Base-by-base conservation (phyloP, 2,888 invertebrate species). In the Melieria omissa region DNA sequence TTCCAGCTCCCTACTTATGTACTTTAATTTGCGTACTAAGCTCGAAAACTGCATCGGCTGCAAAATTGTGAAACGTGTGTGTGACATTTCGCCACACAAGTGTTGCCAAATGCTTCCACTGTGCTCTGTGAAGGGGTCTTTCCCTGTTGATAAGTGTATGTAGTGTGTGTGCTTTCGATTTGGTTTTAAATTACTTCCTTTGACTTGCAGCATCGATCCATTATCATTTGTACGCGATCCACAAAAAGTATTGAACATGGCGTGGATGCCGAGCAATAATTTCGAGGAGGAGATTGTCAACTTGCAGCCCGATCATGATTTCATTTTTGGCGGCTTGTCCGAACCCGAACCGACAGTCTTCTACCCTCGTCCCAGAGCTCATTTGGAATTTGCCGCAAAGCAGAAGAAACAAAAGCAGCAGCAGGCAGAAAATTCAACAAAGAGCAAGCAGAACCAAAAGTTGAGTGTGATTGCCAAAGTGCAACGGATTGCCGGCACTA, bases 231-330 rank as follows among this genome's bases (percentile, higher is more conserved):
- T 16, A 16, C 16, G 29, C 7, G 14, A 62, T 42, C n/a, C 12
- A 14, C 46, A 45, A 44, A 14, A 62, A 58, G 7, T 42, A 57
- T 61, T 60, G 41, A 9, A n/a, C 5, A 84, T 84, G 84, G 76
- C 81, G 52, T 84, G 84, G 84, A 77, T 73, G 7, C 85, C 85
- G 5, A 74, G 73, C 5, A 79, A 74, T 0, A 78, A 78, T 29
- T 86, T 86, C 64, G 86, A 86, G 69, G 80, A 86, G 14, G 86
- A 86, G 70, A 79, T 85, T 64, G 78, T 84, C 4, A 75, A 79
- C 4, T 71, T 82, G n/a, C 82, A 85, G 66, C 81, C 84, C 0
- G 74, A 80, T n/a, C 79, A 78, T 52, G 80, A 85, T 72, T 78
- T 83, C 4, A 76, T 84, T 29, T 81, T 79, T 46, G 82, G 79